Evolutionary conservation across 2,113 vertebrate species (phyloP).

Genomic region (Monarcha castaneiventris): DNA sequence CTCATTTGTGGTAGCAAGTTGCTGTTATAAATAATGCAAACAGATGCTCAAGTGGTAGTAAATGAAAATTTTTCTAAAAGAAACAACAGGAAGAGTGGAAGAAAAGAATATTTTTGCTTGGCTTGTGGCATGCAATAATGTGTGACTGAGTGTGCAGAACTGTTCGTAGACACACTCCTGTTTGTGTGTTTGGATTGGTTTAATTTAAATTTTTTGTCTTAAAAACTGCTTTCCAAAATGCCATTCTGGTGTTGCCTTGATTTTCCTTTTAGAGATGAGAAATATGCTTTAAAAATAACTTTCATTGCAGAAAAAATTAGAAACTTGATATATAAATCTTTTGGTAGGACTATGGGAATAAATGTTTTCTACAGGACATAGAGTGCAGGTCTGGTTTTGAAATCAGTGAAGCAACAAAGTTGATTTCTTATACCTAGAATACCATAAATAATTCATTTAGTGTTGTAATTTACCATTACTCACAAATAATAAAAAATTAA

Average conservation of each 20-base stretch:
- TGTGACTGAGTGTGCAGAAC: background rate
- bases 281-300: constrained; percentile 30
- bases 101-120: background rate
- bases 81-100: background rate
- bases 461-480: background rate
- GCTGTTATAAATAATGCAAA: constrained; percentile 12
- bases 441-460: constrained; percentile 29
- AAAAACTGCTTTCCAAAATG: background rate
- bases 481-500: background rate
- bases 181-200: background rate
- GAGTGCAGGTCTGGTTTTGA: background rate
- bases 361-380: background rate
- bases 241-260: background rate
- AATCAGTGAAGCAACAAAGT: background rate
- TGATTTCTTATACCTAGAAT: background rate
- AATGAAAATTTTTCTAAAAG: background rate
- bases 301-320: constrained; percentile 5
- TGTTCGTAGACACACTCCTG: background rate
- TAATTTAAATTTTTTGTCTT: background rate
- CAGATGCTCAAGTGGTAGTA: background rate
- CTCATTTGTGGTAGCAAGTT: constrained; percentile 13
- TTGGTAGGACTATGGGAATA: background rate
- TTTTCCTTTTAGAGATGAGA: background rate
- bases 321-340: background rate
- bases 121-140: background rate